Conservation (phyloP, 2,888 invertebrate species). For the Liposcelis brunnea region DNA sequence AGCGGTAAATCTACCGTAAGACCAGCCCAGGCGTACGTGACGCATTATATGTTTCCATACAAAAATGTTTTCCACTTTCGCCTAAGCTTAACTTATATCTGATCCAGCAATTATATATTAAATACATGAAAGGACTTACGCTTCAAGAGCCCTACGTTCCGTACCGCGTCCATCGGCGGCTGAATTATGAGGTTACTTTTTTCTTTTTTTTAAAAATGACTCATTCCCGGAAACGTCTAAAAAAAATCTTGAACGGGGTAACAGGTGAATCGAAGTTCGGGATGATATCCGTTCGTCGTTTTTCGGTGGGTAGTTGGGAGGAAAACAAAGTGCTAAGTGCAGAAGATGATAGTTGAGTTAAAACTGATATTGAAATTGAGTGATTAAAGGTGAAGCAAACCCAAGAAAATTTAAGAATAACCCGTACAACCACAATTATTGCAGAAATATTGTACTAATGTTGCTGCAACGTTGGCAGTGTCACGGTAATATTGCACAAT, state of each 20-base stretch:
- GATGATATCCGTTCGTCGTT: not conserved
- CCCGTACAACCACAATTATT: too few species aligned
- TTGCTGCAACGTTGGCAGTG: too few species aligned
- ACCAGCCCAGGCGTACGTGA: conserved; percentile 1
- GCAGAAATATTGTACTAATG: too few species aligned
- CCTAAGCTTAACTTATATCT: not conserved
- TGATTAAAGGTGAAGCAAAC: too few species aligned
- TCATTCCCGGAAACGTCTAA: not conserved
- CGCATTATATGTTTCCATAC: not conserved
- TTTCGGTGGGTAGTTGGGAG: not conserved
- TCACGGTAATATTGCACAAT: too few species aligned
- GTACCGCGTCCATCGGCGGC: not conserved
- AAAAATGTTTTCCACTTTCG: not conserved
- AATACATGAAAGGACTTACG: too few species aligned
- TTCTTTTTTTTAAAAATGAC: not conserved
- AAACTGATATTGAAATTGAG: too few species aligned
- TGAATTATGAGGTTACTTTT: conserved; percentile 4
- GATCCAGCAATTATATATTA: too few species aligned
- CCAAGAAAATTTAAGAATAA: too few species aligned
- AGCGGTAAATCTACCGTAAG: not conserved
- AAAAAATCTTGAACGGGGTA: not conserved
- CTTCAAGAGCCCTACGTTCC: not conserved
- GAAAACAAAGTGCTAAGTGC: too few species aligned
- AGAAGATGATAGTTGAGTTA: too few species aligned
- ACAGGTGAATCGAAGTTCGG: not conserved